Evolutionary conservation across 2,888 invertebrate genomes (phyloP).

Genomic region (Ochropleura leucogaster): DNA sequence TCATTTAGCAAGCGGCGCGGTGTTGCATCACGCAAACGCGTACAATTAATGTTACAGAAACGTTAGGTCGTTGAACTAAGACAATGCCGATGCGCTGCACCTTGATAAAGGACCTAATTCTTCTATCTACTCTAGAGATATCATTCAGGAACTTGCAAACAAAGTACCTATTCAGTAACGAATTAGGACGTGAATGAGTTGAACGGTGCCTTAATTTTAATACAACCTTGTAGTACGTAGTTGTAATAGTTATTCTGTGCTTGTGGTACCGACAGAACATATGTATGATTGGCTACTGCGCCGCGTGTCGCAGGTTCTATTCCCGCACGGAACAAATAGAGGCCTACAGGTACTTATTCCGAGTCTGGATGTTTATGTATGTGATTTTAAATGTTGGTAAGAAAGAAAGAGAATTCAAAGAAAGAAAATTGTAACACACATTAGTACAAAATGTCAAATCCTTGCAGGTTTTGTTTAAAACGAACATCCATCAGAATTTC

Average conservation of each 20-base stretch:
- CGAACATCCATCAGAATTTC: background rate
- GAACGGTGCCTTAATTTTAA: background rate
- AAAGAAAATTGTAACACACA: background rate
- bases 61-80: conserved; percentile 73
- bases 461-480: background rate
- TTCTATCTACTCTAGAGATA: background rate
- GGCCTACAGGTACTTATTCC: too few relatives aligned
- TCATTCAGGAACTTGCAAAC: conserved; percentile 14
- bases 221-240: background rate
- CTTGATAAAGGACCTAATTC: conserved; percentile 69
- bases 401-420: background rate
- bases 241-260: too few relatives aligned
- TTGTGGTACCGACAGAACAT: background rate
- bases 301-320: too few relatives aligned
- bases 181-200: background rate
- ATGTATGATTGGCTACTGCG: too few relatives aligned
- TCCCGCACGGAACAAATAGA: too few relatives aligned
- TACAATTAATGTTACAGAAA: conserved; percentile 74
- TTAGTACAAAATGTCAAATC: background rate
- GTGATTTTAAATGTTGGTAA: too few relatives aligned
- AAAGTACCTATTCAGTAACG: background rate
- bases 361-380: too few relatives aligned
- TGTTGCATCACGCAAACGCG: conserved; percentile 78
- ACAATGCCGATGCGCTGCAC: conserved; percentile 66
- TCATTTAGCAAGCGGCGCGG: conserved; percentile 60